Base-by-base conservation (phyloP, 2,797 vertebrate genomes). In the Amazonetta brasiliensis region DNA sequence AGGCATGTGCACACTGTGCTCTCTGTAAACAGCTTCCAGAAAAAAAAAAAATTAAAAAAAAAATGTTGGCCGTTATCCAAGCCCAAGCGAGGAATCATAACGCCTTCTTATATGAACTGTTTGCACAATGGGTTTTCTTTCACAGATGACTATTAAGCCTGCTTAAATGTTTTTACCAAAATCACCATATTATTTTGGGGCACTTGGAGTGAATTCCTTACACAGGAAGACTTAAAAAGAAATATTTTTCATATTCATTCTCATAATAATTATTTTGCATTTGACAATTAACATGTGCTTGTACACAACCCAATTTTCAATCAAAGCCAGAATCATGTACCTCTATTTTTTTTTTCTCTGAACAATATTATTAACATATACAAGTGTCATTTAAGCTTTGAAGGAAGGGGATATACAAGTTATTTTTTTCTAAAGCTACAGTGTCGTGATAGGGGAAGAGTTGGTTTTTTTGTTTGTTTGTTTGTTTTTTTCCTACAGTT, bases 321-420 rank as follows among this genome's bases (percentile, higher is more conserved):
- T 14, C 86, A 68, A 67, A 87, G 74, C 39, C 68, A 71, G 30
- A 76, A 71, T 21, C 33, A 72, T 71, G 30, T 25, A 66, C n/a
- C n/a, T 78, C 39, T 50, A 9, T 14, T 54, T 89, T 92, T 54
- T 91, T 92, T 85, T 23, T 12, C 83, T 62, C 33, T 71, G 33
- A 84, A 83, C 59, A 54, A 25, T 68, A 60, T 89, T 93, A 92
- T 94, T 79, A 96, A 92, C 93, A 84, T 84, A 39, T 56, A 35
- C 0, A 0, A 86, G 73, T 84, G 85, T 94, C 88, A 85, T 84
- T 92, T 80, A 58, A 79, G 76, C 84, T 97, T 95, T 95, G 94
- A 96, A 96, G 80, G 68, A 82, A 90, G 83, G 46, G 68, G 94
- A 84, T 92, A 96, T 95, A 94, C 43, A 87, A 93, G 92, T 94